Percentiles rank a stretch among this genome's conserved stretches.
These are phyloP conservation scores for Eriosoma lanigerum DNA, from an alignment of 1,140 invertebrate genomes.

Conservation along the genomic window DNA sequence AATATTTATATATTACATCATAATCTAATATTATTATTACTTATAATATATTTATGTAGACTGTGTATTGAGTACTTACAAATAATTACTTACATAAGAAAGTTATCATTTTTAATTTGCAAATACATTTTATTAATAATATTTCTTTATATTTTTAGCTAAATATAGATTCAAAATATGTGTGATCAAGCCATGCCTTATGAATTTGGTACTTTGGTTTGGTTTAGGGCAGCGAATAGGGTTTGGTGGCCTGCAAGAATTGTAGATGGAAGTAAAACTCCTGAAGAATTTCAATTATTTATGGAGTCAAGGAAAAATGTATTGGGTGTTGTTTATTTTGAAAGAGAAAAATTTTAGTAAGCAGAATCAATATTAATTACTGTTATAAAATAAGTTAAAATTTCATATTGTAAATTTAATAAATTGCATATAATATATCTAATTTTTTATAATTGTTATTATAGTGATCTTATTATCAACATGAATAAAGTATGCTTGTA, in stretches of 20 bases:
- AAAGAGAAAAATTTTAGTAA: background rate
- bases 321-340: background rate
- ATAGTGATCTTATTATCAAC: background rate
- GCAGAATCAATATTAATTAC: background rate
- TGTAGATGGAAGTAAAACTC: background rate
- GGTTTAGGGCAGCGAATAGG: background rate
- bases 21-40: no score
- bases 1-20: no score
- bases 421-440: no score
- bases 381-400: no score
- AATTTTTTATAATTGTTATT: background rate
- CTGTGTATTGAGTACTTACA: no score
- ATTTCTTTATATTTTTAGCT: background rate
- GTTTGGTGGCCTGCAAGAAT: conserved; percentile 1
- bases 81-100: no score
- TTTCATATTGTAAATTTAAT: no score
- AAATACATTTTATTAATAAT: background rate
- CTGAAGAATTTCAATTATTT: background rate
- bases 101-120: no score
- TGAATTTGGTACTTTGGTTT: background rate
- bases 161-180: background rate
- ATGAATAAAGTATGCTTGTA: background rate
- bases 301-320: background rate
- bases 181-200: background rate
- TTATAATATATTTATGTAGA: no score